These are phyloP conservation scores for Tangara arthus DNA, from an alignment of 2,797 vertebrate genomes.

Conservation along the genomic window DNA sequence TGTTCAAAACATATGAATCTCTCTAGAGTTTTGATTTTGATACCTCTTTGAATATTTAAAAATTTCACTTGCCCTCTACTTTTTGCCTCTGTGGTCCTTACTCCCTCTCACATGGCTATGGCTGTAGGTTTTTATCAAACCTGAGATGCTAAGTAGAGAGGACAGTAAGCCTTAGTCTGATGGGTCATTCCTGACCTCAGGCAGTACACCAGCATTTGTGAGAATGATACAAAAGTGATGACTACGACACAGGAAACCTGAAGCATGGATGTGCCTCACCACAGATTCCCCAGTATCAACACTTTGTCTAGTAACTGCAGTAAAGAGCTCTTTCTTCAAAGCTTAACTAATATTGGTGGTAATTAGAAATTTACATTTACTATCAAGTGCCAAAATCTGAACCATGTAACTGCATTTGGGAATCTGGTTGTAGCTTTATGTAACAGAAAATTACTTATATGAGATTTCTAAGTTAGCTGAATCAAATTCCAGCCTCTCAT, in stretches of 20 bases:
- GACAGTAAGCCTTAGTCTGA: not conserved
- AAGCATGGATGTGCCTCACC: not conserved
- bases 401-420: not conserved
- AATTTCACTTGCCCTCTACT: not conserved
- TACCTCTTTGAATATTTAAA: not conserved
- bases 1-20: not conserved
- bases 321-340: not conserved
- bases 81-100: not conserved
- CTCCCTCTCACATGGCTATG: not conserved
- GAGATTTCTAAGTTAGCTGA: not conserved
- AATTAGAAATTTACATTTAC: not conserved
- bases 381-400: not conserved
- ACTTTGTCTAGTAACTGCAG: not conserved
- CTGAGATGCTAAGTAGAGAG: not conserved
- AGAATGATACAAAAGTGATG: not conserved
- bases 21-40: not conserved
- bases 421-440: not conserved
- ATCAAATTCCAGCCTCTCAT: not conserved
- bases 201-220: not conserved
- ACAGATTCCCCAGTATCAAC: not conserved
- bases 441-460: not conserved
- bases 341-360: not conserved
- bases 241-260: not conserved
- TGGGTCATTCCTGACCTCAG: not conserved
- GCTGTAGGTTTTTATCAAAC: not conserved